Percentiles rank a stretch among this genome's conserved stretches.
Conservation (phyloP, 2,888 invertebrate genomes). For the Euzophera pinguis region DNA sequence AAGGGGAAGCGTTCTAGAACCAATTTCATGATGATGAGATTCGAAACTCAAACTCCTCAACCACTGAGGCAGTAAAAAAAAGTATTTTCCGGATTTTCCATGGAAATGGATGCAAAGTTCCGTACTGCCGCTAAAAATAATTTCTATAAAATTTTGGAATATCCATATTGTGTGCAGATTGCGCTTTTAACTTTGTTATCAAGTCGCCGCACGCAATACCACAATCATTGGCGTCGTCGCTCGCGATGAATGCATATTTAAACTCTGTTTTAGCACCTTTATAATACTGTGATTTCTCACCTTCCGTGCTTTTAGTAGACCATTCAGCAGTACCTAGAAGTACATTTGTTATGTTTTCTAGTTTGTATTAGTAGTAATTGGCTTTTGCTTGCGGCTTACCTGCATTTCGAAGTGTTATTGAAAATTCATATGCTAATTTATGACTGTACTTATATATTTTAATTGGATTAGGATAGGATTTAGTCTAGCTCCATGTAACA, state of each 20-base stretch:
- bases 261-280: conserved; percentile 62
- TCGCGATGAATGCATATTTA: conserved; percentile 60
- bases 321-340: conserved; percentile 33
- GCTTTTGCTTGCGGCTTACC: no score
- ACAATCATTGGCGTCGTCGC: conserved; percentile 47
- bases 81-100: no score
- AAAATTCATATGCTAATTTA: no score
- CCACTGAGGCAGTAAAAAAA: no score
- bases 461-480: no score
- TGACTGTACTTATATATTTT: no score
- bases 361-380: background rate
- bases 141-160: conserved; percentile 24
- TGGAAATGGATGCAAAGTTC: no score
- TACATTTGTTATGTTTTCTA: conserved; percentile 26
- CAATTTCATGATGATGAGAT: no score
- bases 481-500: no score
- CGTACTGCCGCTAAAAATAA: no score
- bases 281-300: conserved; percentile 41
- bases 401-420: background rate
- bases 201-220: conserved; percentile 63
- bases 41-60: no score
- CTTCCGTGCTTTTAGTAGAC: conserved; percentile 41
- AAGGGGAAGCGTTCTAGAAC: no score
- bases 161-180: conserved; percentile 44
- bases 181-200: conserved; percentile 61